These are phyloP conservation scores for Mongoloraphidia duomilia DNA, from an alignment of 2,888 invertebrate genomes.

Conservation along the genomic window DNA sequence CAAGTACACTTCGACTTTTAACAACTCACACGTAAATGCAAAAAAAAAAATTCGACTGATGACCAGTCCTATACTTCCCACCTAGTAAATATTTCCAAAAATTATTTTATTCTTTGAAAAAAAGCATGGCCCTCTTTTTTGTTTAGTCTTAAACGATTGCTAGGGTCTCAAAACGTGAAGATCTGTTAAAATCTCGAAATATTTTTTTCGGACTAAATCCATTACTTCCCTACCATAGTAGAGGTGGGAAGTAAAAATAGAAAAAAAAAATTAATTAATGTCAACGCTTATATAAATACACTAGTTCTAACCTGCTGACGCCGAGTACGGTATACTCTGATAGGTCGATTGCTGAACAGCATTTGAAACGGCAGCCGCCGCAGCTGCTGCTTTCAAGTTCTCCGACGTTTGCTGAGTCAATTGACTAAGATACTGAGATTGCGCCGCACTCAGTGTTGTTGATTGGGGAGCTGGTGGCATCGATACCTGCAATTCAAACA, in stretches of 20 bases:
- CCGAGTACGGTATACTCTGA: background rate
- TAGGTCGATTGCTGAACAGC: slow-evolving; percentile 2
- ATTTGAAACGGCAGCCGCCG: slow-evolving; percentile 4
- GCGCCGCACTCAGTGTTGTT: slow-evolving; percentile 36
- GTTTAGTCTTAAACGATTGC: too few species aligned
- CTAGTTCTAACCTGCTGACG: background rate
- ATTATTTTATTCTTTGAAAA: too few species aligned
- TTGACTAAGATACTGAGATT: slow-evolving; percentile 43
- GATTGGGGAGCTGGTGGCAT: background rate
- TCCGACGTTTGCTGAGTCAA: slow-evolving; percentile 40
- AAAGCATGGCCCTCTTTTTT: too few species aligned
- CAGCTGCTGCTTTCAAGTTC: slow-evolving; percentile 35
- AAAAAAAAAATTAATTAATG: background rate
- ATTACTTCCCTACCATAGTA: too few species aligned
- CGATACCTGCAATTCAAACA: too few species aligned
- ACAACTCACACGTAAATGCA: background rate
- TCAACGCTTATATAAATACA: background rate
- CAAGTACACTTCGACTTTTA: background rate
- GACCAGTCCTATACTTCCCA: too few species aligned
- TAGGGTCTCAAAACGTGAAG: too few species aligned
- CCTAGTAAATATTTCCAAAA: too few species aligned
- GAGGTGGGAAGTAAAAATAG: too few species aligned
- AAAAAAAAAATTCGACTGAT: too few species aligned
- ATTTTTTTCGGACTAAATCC: too few species aligned
- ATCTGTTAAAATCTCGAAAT: too few species aligned